Percentiles rank a stretch among this genome's conserved stretches.
phyloP scores from a whole-genome alignment of 2,888 invertebrate genomes.

The Drosophila pseudotalamancana region DNA sequence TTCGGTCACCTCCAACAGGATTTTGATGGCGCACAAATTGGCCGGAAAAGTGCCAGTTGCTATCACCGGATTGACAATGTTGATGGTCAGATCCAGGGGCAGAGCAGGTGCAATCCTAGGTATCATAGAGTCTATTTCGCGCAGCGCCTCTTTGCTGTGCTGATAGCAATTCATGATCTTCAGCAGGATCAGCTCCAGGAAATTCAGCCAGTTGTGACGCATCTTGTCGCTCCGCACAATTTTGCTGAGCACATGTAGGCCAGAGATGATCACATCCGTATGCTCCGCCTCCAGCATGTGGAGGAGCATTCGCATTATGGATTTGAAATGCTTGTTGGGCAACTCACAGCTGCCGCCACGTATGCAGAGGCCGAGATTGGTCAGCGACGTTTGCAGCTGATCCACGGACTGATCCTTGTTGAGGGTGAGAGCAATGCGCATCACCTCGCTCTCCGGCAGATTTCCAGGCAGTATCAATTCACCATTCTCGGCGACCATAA shows the following conservation, averaged over 20 bases:
- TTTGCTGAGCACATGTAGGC: constrained; percentile 92
- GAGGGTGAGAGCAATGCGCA: constrained; percentile 83
- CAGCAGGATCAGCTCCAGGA: constrained; percentile 95
- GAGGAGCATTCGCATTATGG: constrained; percentile 90
- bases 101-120: constrained; percentile 90
- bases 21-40: constrained; percentile 96
- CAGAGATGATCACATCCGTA: constrained; percentile 89
- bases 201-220: constrained; percentile 92
- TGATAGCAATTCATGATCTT: constrained; percentile 95
- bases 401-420: constrained; percentile 81
- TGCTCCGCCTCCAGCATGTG: constrained; percentile 87
- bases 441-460: constrained; percentile 84
- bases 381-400: constrained; percentile 83
- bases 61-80: constrained; percentile 91
- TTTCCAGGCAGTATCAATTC: constrained; percentile 86
- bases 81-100: constrained; percentile 91
- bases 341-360: constrained; percentile 85
- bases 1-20: constrained; percentile 93
- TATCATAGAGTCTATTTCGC: constrained; percentile 94
- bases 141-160: constrained; percentile 89
- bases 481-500: constrained; percentile 86
- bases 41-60: constrained; percentile 94
- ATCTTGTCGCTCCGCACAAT: constrained; percentile 92
- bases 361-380: constrained; percentile 85
- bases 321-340: constrained; percentile 86